Conservation (phyloP, 2,797 vertebrate species). For the Ptychadena robeensis region DNA sequence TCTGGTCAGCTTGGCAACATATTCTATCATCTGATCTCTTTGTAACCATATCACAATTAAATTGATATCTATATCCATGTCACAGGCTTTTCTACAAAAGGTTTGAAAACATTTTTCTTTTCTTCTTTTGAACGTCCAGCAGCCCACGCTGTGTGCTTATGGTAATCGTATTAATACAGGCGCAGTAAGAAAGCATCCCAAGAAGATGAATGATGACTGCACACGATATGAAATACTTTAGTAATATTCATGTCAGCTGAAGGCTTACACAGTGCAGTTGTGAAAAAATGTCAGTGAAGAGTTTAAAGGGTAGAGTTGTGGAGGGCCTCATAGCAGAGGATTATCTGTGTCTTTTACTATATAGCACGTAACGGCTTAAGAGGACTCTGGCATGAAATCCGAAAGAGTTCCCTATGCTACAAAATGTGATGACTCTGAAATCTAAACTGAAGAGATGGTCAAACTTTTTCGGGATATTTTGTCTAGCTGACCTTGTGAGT, state of each 20-base stretch:
- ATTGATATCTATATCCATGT: slow-evolving; percentile 12
- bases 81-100: slow-evolving; percentile 2
- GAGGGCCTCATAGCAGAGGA: slow-evolving; percentile 29
- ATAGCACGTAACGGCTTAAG: slow-evolving; percentile 43
- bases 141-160: neutral
- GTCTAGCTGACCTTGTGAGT: too few species aligned
- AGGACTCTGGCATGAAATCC: slow-evolving; percentile 42
- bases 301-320: slow-evolving; percentile 16
- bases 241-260: neutral
- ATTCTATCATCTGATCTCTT: neutral
- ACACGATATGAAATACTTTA: slow-evolving; percentile 13
- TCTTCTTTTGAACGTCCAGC: slow-evolving; percentile 1
- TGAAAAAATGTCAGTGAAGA: slow-evolving; percentile 16
- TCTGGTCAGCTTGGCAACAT: neutral
- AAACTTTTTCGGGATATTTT: too few species aligned
- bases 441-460: too few species aligned
- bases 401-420: slow-evolving; percentile 13
- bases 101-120: neutral
- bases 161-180: neutral
- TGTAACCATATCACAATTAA: neutral
- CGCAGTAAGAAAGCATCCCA: neutral
- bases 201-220: slow-evolving; percentile 16
- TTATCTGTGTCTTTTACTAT: slow-evolving; percentile 40
- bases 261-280: slow-evolving; percentile 27
- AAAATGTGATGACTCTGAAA: slow-evolving; percentile 22